phyloP scores from a whole-genome alignment of 2,797 vertebrate species.

The Squalus acanthias region DNA sequence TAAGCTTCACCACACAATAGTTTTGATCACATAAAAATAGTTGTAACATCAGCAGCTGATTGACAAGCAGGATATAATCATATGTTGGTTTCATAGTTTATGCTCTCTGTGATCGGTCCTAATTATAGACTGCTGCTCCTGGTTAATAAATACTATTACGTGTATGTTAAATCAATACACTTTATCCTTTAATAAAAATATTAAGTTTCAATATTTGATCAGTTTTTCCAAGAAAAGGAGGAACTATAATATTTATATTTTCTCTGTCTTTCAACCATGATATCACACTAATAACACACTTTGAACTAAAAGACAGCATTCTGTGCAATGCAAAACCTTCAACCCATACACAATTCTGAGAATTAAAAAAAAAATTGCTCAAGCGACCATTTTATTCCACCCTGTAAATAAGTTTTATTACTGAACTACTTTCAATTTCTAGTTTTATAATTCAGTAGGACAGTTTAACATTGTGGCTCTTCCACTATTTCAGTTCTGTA shows the following conservation, averaged over 20 bases:
- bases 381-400: not conserved
- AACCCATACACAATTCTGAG: not conserved
- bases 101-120: not conserved
- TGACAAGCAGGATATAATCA: not conserved
- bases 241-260: not conserved
- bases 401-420: not conserved
- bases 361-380: not conserved
- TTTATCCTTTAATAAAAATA: not conserved
- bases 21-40: not conserved
- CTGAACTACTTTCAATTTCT: no score
- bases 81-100: not conserved
- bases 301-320: not conserved
- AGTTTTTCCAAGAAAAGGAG: not conserved
- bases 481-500: no score
- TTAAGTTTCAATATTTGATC: not conserved
- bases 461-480: no score
- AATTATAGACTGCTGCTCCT: not conserved
- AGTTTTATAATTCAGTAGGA: no score
- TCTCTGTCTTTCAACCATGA: not conserved
- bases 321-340: not conserved
- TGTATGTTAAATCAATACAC: not conserved
- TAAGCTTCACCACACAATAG: not conserved
- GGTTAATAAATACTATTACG: not conserved
- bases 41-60: not conserved
- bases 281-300: not conserved